phyloP scores from a whole-genome alignment of 1,140 invertebrate genomes.

The Parapsyche elsis region DNA sequence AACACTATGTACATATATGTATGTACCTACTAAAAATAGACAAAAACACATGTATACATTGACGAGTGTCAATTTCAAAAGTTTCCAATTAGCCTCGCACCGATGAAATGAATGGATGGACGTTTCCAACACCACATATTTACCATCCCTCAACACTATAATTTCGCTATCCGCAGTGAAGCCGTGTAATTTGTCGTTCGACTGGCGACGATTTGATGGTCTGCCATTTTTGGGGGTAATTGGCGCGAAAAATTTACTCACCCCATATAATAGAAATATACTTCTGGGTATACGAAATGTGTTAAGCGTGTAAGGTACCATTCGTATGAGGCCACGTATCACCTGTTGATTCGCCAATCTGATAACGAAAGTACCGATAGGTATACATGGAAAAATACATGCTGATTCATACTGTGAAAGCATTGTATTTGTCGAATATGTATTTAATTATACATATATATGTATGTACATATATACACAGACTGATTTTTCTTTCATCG shows the following conservation, averaged over 20 bases:
- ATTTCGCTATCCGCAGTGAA: slow-evolving; percentile 2
- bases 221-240: slow-evolving; percentile 20
- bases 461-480: background rate
- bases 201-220: background rate
- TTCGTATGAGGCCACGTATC: background rate
- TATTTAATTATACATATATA: background rate
- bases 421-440: too few relatives aligned
- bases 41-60: too few relatives aligned
- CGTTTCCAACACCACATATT: background rate
- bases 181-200: slow-evolving; percentile 22
- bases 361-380: too few relatives aligned
- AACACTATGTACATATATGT: too few relatives aligned
- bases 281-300: too few relatives aligned
- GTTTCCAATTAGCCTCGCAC: too few relatives aligned
- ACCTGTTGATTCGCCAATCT: slow-evolving; percentile 10
- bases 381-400: too few relatives aligned
- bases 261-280: too few relatives aligned
- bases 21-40: too few relatives aligned
- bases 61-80: too few relatives aligned
- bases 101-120: too few relatives aligned
- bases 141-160: background rate
- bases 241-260: slow-evolving; percentile 4
- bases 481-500: background rate
- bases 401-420: too few relatives aligned
- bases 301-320: background rate